These are phyloP conservation scores for Lysandra bellargus DNA, from an alignment of 2,888 invertebrate species.

Conservation along the genomic window DNA sequence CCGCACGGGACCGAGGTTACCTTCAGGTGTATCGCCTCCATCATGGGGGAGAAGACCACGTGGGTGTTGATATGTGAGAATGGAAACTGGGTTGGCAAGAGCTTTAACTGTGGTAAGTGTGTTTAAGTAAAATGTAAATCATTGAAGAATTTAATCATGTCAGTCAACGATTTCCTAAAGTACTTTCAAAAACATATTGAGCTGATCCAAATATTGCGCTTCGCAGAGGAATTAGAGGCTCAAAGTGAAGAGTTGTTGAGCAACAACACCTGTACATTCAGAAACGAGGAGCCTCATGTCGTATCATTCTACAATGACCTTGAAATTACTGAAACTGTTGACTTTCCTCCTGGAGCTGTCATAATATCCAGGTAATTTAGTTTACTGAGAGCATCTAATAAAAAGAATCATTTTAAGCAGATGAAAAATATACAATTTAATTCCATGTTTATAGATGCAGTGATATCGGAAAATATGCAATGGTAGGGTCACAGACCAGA, in stretches of 20 bases:
- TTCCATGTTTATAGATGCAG: slow-evolving; percentile 80
- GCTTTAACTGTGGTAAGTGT: slow-evolving; percentile 87
- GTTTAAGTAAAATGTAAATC: not conserved
- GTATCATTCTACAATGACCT: slow-evolving; percentile 91
- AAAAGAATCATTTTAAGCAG: not conserved
- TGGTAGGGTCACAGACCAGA: slow-evolving; percentile 87
- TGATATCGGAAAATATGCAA: slow-evolving; percentile 92
- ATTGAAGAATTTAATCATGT: not conserved
- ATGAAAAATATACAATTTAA: not conserved
- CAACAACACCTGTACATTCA: slow-evolving; percentile 88
- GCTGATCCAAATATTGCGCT: not conserved
- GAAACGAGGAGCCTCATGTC: slow-evolving; percentile 89
- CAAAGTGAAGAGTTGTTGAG: slow-evolving; percentile 74
- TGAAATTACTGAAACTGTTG: slow-evolving; percentile 87
- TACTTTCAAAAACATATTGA: not conserved
- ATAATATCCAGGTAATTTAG: slow-evolving; percentile 81
- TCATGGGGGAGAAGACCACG: slow-evolving; percentile 89
- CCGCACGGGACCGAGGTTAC: slow-evolving; percentile 91
- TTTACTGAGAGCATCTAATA: not conserved
- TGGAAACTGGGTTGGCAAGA: slow-evolving; percentile 91
- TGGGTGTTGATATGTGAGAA: slow-evolving; percentile 93
- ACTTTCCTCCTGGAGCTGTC: slow-evolving; percentile 87
- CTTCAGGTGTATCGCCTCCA: slow-evolving; percentile 90
- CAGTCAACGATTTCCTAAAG: no score
- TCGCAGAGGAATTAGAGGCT: slow-evolving; percentile 73